Conservation (phyloP, 1,140 invertebrate genomes). For the Chrysoperla carnea region DNA sequence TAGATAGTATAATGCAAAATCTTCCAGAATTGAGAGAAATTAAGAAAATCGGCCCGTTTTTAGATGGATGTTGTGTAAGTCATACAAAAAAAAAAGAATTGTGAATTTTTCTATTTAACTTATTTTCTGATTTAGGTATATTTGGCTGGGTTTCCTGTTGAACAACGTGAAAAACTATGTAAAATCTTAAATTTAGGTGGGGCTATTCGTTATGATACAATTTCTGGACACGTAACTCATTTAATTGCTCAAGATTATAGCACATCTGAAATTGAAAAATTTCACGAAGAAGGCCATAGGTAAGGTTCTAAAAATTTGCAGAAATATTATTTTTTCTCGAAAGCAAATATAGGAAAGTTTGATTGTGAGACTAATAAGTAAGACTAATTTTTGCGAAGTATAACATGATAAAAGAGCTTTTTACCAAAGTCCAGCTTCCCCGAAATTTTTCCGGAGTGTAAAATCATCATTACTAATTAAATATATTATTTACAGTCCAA, state of each 20-base stretch:
- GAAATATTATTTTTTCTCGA: no score
- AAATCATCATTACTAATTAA: background rate
- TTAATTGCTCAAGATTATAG: constrained; percentile 48
- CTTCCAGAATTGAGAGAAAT: constrained; percentile 31
- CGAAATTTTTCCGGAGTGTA: no score
- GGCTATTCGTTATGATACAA: constrained; percentile 56
- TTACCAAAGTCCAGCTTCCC: no score
- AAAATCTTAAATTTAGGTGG: constrained; percentile 63
- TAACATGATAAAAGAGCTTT: no score
- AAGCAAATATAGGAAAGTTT: no score
- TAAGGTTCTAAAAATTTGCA: constrained; percentile 9
- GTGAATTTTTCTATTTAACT: background rate
- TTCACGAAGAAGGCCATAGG: constrained; percentile 21
- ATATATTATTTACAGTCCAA: constrained; percentile 29
- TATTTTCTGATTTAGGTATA: constrained; percentile 29
- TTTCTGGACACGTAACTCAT: constrained; percentile 62
- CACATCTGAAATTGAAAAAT: constrained; percentile 24
- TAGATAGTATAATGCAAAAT: no score
- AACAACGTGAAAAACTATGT: constrained; percentile 52
- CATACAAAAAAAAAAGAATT: constrained; percentile 9
- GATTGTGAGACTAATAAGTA: no score
- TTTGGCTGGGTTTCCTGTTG: constrained; percentile 40
- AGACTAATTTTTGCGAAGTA: no score
- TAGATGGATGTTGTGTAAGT: constrained; percentile 69
- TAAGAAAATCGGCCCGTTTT: constrained; percentile 54